phyloP scores from a whole-genome alignment of 2,888 invertebrate species.

The Pimpla rufipes region DNA sequence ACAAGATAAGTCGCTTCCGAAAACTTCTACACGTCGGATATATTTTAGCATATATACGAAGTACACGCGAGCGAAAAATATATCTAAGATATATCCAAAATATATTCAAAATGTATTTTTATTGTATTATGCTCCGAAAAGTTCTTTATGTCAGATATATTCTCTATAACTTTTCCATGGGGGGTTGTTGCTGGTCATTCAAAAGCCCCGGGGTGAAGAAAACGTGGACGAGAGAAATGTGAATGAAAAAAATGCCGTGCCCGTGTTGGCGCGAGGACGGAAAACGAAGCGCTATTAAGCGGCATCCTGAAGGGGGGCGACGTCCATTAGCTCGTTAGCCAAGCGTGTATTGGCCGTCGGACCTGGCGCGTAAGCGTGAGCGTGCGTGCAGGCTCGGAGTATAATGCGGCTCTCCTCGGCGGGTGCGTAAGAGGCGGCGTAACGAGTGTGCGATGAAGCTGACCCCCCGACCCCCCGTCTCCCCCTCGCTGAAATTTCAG shows the following conservation, averaged over 20 bases:
- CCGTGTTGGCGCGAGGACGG: slow-evolving; percentile 20
- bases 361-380: slow-evolving; percentile 34
- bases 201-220: background rate
- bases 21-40: too few species aligned
- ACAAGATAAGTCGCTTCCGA: too few species aligned
- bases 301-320: slow-evolving; percentile 45
- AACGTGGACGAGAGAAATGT: background rate
- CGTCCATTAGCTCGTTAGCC: slow-evolving; percentile 63
- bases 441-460: slow-evolving; percentile 9
- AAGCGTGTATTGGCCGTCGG: slow-evolving; percentile 27
- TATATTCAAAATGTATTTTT: too few species aligned
- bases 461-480: too few species aligned
- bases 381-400: slow-evolving; percentile 34
- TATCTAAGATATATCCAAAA: too few species aligned
- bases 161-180: too few species aligned
- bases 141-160: too few species aligned
- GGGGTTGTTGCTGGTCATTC: too few species aligned
- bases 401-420: slow-evolving; percentile 13
- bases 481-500: slow-evolving; percentile 1
- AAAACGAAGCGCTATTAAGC: slow-evolving; percentile 43
- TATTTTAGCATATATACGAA: too few species aligned
- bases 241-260: slow-evolving; percentile 14
- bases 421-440: background rate
- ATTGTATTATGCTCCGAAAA: too few species aligned
- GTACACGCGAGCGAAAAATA: too few species aligned